Conservation (phyloP, 1,140 invertebrate genomes). For the Saxidomus purpurata region DNA sequence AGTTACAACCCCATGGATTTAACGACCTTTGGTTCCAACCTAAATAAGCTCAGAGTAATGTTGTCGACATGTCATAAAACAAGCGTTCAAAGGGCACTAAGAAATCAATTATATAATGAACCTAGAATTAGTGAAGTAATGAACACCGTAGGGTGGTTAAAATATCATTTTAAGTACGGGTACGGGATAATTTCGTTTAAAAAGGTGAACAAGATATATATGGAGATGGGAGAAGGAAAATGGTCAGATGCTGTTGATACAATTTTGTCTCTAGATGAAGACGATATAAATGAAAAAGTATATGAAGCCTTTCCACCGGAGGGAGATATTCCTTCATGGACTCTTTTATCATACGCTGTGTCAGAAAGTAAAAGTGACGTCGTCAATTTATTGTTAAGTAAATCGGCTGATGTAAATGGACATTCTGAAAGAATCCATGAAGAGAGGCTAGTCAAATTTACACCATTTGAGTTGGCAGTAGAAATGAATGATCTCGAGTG, state of each 20-base stretch:
- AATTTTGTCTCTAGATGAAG: not conserved
- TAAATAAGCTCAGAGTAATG: not conserved
- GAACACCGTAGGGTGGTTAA: not conserved
- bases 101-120: not conserved
- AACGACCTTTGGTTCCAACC: not conserved
- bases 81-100: not conserved
- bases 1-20: not conserved
- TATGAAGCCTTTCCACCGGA: not conserved
- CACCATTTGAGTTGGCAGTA: conserved; percentile 24
- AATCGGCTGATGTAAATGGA: not conserved
- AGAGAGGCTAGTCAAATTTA: not conserved
- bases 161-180: not conserved
- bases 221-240: not conserved
- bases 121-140: not conserved
- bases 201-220: not conserved
- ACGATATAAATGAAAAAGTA: not conserved
- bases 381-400: not conserved
- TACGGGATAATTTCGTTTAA: not conserved
- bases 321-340: not conserved
- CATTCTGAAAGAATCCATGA: not conserved
- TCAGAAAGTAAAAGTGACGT: not conserved
- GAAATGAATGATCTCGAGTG: not conserved
- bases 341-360: conserved; percentile 9
- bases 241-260: not conserved
- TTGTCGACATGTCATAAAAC: not conserved